phyloP scores from a whole-genome alignment of 2,113 vertebrate species.

The Trematomus loennbergii region DNA sequence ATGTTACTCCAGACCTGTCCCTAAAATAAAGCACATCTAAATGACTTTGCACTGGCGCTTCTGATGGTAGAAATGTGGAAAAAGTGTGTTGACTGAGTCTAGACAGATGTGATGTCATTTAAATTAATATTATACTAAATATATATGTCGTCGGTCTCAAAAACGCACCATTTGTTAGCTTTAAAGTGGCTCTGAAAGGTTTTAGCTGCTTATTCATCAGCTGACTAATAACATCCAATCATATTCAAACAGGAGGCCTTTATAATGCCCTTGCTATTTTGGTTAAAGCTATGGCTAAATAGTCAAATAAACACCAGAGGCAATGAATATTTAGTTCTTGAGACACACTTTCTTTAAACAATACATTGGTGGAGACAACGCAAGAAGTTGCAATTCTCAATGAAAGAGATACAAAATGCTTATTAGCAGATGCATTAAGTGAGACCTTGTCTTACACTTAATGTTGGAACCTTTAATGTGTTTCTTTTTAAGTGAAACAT shows the following conservation, averaged over 20 bases:
- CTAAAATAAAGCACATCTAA: background rate
- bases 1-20: background rate
- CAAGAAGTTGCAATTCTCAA: background rate
- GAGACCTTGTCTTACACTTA: background rate
- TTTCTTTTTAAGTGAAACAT: background rate
- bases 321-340: background rate
- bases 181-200: background rate
- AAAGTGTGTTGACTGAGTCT: slow-evolving; percentile 15
- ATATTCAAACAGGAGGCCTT: background rate
- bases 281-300: background rate
- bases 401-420: background rate
- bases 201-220: too few relatives aligned
- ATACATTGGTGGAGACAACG: background rate
- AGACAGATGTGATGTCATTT: slow-evolving; percentile 16
- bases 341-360: background rate
- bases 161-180: background rate
- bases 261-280: background rate
- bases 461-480: background rate
- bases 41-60: background rate
- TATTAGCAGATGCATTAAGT: background rate
- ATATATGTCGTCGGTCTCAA: too few relatives aligned
- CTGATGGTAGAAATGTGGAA: slow-evolving; percentile 12
- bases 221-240: background rate
- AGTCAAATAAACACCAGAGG: background rate
- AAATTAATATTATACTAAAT: background rate